phyloP scores from a whole-genome alignment of 1,140 invertebrate species.

The Venustaconcha ellipsiformis region DNA sequence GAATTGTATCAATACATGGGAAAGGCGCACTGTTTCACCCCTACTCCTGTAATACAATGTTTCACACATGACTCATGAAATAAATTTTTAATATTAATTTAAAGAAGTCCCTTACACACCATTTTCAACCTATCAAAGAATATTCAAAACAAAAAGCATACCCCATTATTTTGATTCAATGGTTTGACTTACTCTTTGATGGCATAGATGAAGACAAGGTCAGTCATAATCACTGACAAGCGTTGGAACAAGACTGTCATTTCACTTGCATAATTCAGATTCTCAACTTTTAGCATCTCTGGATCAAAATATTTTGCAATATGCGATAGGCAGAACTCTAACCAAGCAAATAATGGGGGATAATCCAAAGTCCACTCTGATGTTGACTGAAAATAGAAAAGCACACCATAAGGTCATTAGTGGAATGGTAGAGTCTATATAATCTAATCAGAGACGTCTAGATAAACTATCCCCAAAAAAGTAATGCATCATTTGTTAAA shows the following conservation, averaged over 20 bases:
- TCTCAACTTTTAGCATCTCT: constrained; percentile 87
- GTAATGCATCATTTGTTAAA: too few species aligned
- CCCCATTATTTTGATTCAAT: neutral
- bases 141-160: neutral
- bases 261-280: constrained; percentile 86
- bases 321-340: constrained; percentile 88
- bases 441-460: too few species aligned
- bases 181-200: constrained; percentile 72
- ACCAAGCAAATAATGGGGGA: constrained; percentile 98
- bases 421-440: too few species aligned
- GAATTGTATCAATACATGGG: too few species aligned
- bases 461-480: too few species aligned
- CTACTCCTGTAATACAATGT: neutral
- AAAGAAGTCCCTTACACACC: neutral
- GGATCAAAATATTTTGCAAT: constrained; percentile 85
- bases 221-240: constrained; percentile 88
- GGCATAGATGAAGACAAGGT: constrained; percentile 86
- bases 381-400: constrained; percentile 75
- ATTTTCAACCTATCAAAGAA: neutral
- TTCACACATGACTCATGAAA: neutral
- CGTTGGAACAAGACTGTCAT: constrained; percentile 92
- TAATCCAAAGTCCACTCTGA: constrained; percentile 99
- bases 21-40: neutral
- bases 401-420: too few species aligned
- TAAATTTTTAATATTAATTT: neutral